A percentile compares a stretch with the other conserved stretches of the same genome.
phyloP scores from a whole-genome alignment of 2,888 invertebrate species.

The Bursaphelenchus okinawaensis region DNA sequence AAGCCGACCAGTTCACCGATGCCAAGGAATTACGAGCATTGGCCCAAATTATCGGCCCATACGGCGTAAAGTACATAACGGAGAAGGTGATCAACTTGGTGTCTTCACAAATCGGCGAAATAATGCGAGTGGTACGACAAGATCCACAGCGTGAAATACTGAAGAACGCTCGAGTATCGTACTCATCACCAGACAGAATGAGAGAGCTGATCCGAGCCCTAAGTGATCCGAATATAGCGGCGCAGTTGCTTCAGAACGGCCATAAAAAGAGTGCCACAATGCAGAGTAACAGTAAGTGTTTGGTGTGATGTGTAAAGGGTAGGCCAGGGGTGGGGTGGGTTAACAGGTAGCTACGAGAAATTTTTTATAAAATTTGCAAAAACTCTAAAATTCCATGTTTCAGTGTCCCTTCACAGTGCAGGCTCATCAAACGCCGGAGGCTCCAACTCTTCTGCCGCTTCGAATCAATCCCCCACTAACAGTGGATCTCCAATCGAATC shows the following conservation, averaged over 20 bases:
- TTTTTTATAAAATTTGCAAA: too few relatives aligned
- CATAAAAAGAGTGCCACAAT: neutral
- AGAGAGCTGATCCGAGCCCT: conserved; percentile 26
- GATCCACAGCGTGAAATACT: conserved; percentile 70
- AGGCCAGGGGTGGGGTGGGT: too few relatives aligned
- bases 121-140: conserved; percentile 70
- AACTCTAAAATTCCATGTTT: too few relatives aligned
- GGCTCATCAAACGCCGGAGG: neutral
- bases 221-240: conserved; percentile 1
- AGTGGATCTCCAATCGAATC: conserved; percentile 44
- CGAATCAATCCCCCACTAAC: neutral
- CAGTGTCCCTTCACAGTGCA: neutral
- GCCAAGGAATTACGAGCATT: conserved; percentile 77
- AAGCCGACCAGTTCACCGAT: conserved; percentile 70
- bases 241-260: neutral
- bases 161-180: conserved; percentile 82
- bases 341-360: too few relatives aligned
- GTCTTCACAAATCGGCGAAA: conserved; percentile 90
- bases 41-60: conserved; percentile 93
- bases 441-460: neutral
- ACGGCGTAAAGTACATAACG: conserved; percentile 92
- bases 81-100: conserved; percentile 98
- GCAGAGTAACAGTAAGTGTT: neutral
- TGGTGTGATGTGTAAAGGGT: too few relatives aligned
- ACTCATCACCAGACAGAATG: conserved; percentile 69